A percentile compares a stretch with the other conserved stretches of the same genome.
Conservation (phyloP, 2,797 vertebrate genomes). For the Danionella dracula region DNA sequence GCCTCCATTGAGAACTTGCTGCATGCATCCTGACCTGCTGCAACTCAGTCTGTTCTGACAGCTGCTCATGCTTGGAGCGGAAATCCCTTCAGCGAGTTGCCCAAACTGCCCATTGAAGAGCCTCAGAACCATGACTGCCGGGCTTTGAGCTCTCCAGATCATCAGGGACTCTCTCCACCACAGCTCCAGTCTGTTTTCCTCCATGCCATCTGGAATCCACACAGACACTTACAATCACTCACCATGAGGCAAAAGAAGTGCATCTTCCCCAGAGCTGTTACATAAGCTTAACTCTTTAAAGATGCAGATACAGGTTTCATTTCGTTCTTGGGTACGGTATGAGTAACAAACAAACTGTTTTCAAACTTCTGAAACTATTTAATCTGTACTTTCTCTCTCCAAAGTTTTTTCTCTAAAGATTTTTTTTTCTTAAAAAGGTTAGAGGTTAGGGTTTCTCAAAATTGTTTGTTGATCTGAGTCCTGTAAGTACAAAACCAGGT, state of each 20-base stretch:
- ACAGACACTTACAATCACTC: conserved; percentile 4
- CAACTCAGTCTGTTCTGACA: conserved; percentile 26
- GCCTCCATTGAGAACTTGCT: conserved; percentile 1
- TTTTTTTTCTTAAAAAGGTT: no score
- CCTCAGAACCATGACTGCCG: not conserved
- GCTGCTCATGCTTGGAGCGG: conserved; percentile 17
- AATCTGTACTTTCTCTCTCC: no score
- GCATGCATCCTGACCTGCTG: conserved; percentile 16
- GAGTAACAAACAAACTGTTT: no score
- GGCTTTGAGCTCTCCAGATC: conserved; percentile 11
- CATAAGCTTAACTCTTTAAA: no score
- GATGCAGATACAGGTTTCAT: no score
- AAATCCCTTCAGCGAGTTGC: conserved; percentile 15
- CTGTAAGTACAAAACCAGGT: no score
- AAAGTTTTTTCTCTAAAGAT: no score
- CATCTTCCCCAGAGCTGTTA: not conserved
- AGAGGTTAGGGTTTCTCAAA: no score
- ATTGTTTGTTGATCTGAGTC: no score
- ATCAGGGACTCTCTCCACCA: conserved; percentile 15
- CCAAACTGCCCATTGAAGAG: conserved; percentile 11
- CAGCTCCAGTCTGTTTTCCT: conserved; percentile 22
- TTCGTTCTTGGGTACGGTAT: no score
- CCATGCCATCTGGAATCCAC: conserved; percentile 24
- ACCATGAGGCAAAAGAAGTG: conserved; percentile 9
- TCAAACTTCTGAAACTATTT: no score